Evolutionary conservation across 1,140 invertebrate species (phyloP), one percentile per base, ranked within the genome.

Genomic region (Papilio glaucus): DNA sequence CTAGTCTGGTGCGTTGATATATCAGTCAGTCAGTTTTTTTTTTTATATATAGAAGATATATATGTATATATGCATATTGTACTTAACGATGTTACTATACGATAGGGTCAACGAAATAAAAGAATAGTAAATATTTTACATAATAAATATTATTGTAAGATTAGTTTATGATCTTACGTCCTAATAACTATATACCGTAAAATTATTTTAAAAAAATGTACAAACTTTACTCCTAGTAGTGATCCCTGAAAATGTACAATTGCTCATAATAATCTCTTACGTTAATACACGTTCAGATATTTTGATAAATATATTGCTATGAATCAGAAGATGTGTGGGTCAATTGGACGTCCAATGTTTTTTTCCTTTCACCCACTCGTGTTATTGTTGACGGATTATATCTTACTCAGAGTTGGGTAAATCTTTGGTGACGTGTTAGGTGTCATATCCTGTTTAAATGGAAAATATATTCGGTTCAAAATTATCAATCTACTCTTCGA

Each of bases 231-330:
- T n/a, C n/a, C 2, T 45, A 0, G 1, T 15, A 45, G 42, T 45
- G n/a, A n/a, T 15, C n/a, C 42, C 39, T 5, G 0, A 45, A 45
- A n/a, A n/a, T 45, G 18, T 24, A 10, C 2, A 21, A 0, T 49
- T 49, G 45, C 21, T 49, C 18, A 18, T 49, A 49, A n/a, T 6
- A 49, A 49, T 49, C 45, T 24, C 45, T 18, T 18, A 21, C 45
- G 45, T 49, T 49, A 49, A 49, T 49, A 18, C 18, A 21, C 45
- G 2, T 21, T 13, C 18, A 9, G 18, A 49, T 21, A 49, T 49
- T 49, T 24, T 10, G 45, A 49, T 49, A 45, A 15, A 15, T 45
- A 49, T 49, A 49, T 49, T 49, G 18, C 45, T 49, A 10, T 49
- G 45, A 49, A 49, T 49, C 45, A 49, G 18, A 49, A 7, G 13